Evolutionary conservation across 1,140 invertebrate genomes (phyloP).

Genomic region (Berghia stephanieae): DNA sequence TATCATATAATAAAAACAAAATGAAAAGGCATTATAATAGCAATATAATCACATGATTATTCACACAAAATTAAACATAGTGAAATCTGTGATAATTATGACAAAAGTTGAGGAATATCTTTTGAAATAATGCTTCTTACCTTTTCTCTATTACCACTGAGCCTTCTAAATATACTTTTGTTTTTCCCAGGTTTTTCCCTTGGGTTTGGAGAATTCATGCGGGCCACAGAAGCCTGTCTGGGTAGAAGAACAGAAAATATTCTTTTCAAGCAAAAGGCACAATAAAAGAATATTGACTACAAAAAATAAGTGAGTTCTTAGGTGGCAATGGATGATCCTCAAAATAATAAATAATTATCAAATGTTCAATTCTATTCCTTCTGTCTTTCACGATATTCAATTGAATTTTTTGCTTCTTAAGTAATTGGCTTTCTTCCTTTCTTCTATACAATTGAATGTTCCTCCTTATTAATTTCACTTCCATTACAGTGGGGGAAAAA

Average conservation of each 20-base stretch:
- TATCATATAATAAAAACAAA: constrained; percentile 22
- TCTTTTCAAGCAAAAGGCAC: constrained; percentile 4
- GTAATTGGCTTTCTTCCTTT: too few species aligned
- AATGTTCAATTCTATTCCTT: too few species aligned
- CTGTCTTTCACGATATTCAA: too few species aligned
- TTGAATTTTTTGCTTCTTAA: too few species aligned
- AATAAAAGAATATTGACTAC: too few species aligned
- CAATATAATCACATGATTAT: not conserved
- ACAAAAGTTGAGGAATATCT: not conserved
- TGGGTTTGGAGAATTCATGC: constrained; percentile 12
- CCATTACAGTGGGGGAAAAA: too few species aligned
- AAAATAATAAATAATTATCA: not conserved
- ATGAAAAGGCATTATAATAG: not conserved
- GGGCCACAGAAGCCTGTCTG: not conserved
- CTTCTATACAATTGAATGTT: too few species aligned
- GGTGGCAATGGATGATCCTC: too few species aligned
- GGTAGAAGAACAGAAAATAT: not conserved
- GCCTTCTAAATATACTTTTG: constrained; percentile 50
- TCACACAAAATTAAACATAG: not conserved
- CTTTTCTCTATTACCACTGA: constrained; percentile 52
- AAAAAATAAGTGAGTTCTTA: too few species aligned
- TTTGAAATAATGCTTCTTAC: constrained; percentile 27
- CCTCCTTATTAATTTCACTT: too few species aligned
- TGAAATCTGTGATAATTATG: not conserved
- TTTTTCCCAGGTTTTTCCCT: constrained; percentile 36